Percentiles rank a stretch among this genome's conserved stretches.
Conservation (phyloP, 2,888 invertebrate species). For the Drosophila borborema region DNA sequence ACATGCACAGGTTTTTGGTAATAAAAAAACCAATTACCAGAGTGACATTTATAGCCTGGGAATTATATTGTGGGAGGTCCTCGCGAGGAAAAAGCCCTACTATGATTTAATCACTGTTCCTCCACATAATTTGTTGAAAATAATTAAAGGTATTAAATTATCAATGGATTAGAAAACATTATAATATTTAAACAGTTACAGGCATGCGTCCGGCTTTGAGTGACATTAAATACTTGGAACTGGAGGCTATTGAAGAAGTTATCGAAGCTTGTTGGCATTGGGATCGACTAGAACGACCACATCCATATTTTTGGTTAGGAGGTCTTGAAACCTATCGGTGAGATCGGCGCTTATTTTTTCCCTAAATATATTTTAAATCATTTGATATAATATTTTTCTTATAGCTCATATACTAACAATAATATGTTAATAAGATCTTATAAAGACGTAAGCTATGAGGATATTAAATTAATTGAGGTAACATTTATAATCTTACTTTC, state of each 20-base stretch:
- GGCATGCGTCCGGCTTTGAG: constrained; percentile 5
- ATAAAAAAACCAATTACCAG: neutral
- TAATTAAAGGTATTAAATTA: neutral
- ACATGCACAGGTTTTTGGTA: neutral
- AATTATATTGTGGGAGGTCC: constrained; percentile 17
- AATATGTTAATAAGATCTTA: neutral
- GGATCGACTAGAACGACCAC: neutral
- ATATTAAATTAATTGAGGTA: neutral
- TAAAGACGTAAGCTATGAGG: neutral
- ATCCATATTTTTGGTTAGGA: neutral
- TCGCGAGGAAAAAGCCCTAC: constrained; percentile 5
- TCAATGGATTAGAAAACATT: neutral
- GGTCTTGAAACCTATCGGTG: neutral
- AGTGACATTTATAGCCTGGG: constrained; percentile 11
- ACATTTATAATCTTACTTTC: neutral
- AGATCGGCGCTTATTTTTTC: neutral
- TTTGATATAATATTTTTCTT: neutral
- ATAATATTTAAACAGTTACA: neutral
- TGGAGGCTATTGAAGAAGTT: neutral
- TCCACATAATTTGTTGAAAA: neutral
- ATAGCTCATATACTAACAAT: neutral
- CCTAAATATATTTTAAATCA: neutral
- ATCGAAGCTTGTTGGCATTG: constrained; percentile 3
- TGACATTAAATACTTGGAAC: neutral
- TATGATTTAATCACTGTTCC: neutral